Conservation (phyloP, 2,888 invertebrate species). For the Galeopsomyia nigrocyanea region DNA sequence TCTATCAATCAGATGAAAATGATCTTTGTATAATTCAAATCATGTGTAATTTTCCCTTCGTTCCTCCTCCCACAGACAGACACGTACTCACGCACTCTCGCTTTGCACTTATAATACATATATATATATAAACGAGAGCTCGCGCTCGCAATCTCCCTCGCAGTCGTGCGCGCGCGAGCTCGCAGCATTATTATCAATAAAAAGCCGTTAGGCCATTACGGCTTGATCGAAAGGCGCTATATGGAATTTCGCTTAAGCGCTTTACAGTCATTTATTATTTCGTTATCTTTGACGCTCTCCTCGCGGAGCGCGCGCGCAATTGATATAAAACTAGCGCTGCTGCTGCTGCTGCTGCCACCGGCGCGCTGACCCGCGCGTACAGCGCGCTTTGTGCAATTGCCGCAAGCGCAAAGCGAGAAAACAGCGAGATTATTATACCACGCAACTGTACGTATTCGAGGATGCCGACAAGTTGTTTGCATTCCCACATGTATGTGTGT, state of each 20-base stretch:
- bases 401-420: background rate
- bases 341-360: constrained; percentile 11
- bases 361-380: background rate
- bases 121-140: background rate
- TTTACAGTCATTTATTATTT: constrained; percentile 44
- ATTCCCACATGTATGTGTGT: constrained; percentile 19
- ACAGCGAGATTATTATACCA: background rate
- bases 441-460: background rate
- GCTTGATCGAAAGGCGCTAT: constrained; percentile 37
- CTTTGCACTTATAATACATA: too few species aligned
- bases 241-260: constrained; percentile 43
- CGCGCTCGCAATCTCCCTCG: background rate
- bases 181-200: constrained; percentile 22
- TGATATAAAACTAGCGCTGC: constrained; percentile 41
- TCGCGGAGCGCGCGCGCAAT: constrained; percentile 25
- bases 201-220: constrained; percentile 35
- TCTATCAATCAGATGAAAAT: too few species aligned
- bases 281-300: constrained; percentile 38
- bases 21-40: too few species aligned
- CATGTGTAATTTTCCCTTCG: too few species aligned
- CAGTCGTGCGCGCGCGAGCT: background rate
- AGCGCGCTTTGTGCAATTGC: constrained; percentile 14
- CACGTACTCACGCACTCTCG: too few species aligned
- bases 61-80: too few species aligned
- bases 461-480: constrained; percentile 24